phyloP scores from a whole-genome alignment of 2,888 invertebrate species.

The Pseudococcus viburni region DNA sequence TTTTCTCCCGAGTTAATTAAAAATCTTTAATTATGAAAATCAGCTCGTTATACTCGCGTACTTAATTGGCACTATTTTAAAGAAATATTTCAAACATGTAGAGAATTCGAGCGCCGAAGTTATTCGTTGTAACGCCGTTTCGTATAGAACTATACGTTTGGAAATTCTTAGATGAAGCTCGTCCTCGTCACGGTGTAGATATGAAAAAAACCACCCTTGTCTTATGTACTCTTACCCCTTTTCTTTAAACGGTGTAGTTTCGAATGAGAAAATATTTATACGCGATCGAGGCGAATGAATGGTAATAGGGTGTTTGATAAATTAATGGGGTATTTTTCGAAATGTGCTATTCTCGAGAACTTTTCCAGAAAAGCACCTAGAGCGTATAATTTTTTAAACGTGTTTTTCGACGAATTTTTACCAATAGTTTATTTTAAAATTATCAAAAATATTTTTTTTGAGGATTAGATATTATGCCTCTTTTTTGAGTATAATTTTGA shows the following conservation, averaged over 20 bases:
- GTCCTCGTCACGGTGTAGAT: neutral
- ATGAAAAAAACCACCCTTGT: neutral
- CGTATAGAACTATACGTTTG: neutral
- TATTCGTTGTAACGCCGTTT: conserved; percentile 31
- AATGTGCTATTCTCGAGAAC: too few species aligned
- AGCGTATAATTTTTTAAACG: too few species aligned
- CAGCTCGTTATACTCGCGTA: neutral
- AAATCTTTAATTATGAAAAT: conserved; percentile 39
- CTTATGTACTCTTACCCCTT: conserved; percentile 2
- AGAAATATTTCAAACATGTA: conserved; percentile 55
- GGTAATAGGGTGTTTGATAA: neutral
- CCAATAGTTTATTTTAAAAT: too few species aligned
- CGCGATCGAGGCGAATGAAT: neutral
- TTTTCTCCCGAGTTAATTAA: conserved; percentile 50
- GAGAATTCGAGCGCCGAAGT: conserved; percentile 46
- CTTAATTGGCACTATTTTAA: conserved; percentile 53
- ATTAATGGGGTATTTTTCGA: too few species aligned
- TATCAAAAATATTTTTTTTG: too few species aligned
- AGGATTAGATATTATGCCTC: too few species aligned
- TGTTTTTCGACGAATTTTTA: too few species aligned
- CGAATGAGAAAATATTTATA: neutral
- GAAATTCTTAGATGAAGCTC: conserved; percentile 34
- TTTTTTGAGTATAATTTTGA: too few species aligned
- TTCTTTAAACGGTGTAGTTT: neutral
- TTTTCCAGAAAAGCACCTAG: too few species aligned